Evolutionary conservation across 2,888 invertebrate species (phyloP).

Genomic region (Drosophila kokeensis): DNA sequence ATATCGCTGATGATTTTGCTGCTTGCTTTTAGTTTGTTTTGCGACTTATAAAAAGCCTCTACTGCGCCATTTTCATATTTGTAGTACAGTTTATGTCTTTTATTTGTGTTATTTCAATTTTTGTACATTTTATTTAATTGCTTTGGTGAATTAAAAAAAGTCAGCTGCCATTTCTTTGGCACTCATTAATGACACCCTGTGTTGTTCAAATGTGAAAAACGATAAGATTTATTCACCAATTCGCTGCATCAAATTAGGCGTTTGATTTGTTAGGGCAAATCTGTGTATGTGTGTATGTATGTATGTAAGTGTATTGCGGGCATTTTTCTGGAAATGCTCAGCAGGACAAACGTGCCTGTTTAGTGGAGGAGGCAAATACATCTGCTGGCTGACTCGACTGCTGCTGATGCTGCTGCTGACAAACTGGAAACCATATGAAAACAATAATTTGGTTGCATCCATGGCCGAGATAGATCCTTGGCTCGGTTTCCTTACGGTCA

Average conservation of each 20-base stretch:
- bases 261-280: conserved; percentile 61
- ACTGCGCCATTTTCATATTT: not conserved
- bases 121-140: not conserved
- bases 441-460: conserved; percentile 65
- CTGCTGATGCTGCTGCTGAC: conserved; percentile 53
- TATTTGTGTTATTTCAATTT: not conserved
- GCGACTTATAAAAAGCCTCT: not conserved
- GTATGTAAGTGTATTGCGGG: conserved; percentile 33
- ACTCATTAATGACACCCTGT: not conserved
- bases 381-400: conserved; percentile 53
- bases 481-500: conserved; percentile 62
- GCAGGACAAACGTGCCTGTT: conserved; percentile 34
- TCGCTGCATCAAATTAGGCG: conserved; percentile 53
- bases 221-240: conserved; percentile 39
- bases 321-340: conserved; percentile 46
- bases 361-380: conserved; percentile 45
- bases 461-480: conserved; percentile 21
- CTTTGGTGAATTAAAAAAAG: not conserved
- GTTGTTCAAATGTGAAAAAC: not conserved
- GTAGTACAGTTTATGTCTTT: not conserved
- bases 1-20: not conserved
- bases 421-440: conserved; percentile 77
- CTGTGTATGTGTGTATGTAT: not conserved
- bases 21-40: not conserved
- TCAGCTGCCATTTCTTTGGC: not conserved